Evolutionary conservation across 2,113 vertebrate genomes (phyloP), one percentile per base, ranked within the genome.

Genomic region (Corvus hawaiiensis): DNA sequence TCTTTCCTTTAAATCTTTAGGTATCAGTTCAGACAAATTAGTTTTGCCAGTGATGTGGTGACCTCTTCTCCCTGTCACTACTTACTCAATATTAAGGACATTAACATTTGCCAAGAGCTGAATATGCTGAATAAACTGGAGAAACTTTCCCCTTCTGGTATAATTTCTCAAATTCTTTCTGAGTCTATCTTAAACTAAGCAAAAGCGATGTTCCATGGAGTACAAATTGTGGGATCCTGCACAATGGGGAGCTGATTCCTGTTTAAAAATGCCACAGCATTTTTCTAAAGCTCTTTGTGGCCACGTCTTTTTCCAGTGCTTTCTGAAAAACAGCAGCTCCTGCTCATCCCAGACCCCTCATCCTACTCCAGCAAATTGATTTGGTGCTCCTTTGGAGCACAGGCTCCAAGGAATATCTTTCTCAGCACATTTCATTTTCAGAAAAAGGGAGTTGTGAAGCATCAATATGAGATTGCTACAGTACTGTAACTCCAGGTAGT

Each of bases 11-110:
- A 85, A 77, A 69, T 89, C 67, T 39, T 83, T 39, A 10, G 6
- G 30, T 91, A 82, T 84, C 35, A n/a, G 62, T 72, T 77, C 51
- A 84, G 66, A 94, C 69, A 87, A 94, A 91, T 89, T 91, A 78
- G 87, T 93, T 80, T 64, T 85, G 52, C 72, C 64, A 86, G 35
- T 75, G 55, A 80, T 80, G 51, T 71, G 68, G 67, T 1, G 11
- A 93, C 27, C 20, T n/a, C 43, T 92, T 87, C 78, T 69, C 63
- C 46, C 16, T 93, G 63, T 30, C 35, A 78, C 51, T 88, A 32
- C 27, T 83, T 83, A 58, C 16, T 75, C 14, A 35, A 28, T 52
- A 77, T 39, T 68, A 13, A 71, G 59, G 55, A 80, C 27, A 77
- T 66, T 63, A 55, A 52, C 12, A 28, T 82, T 87, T 92, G 51